Base-by-base conservation (phyloP, 2,888 invertebrate genomes). In the Dolichomitus sp. region DNA sequence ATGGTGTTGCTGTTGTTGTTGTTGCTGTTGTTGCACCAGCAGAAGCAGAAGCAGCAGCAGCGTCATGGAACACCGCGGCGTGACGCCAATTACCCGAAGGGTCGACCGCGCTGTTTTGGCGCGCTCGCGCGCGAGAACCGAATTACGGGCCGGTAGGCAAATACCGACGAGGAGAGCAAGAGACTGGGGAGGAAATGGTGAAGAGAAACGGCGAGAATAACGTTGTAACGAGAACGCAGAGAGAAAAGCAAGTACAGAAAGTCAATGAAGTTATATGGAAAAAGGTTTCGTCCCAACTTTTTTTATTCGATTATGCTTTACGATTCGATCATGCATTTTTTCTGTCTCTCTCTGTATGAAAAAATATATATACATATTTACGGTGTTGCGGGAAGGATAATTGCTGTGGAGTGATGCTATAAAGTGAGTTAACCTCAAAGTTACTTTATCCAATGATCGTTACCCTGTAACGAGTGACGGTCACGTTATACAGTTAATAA, bases 11-110 rank as follows among this genome's bases (percentile, higher is more conserved):
- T 69, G 78, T 54, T 73, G 80, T 52, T 74, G 78, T 33, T 65
- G 66, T 27, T 61, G 73, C 52, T 68, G 72, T 68, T 23, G 72
- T 73, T 42, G 57, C 80, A 69, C 73, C 72, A 77, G 40, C 81
- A 33, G 7, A 30, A 33, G 33, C 68, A 23, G 81, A 54, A 42
- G 59, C 68, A 50, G 50, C 80, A 63, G 73, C 72, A 78, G 48
- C 81, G 82, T 86, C 86, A 86, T 89, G 89, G 77, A 89, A 89
- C 87, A 88, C 86, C 89, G 69, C 83, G 85, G 85, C 86, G 88
- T 88, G 87, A 88, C 86, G 89, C 89, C 90, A 90, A 90, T 90
- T 90, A 90, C 87, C 88, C 86, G 85, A 89, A 88, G 88, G 90
- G 88, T 86, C 86, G 86, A 89, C 87, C 88, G 83, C 87, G 87